These are phyloP conservation scores for Pristionchus mayeri DNA, from an alignment of 2,888 invertebrate species.

Conservation along the genomic window DNA sequence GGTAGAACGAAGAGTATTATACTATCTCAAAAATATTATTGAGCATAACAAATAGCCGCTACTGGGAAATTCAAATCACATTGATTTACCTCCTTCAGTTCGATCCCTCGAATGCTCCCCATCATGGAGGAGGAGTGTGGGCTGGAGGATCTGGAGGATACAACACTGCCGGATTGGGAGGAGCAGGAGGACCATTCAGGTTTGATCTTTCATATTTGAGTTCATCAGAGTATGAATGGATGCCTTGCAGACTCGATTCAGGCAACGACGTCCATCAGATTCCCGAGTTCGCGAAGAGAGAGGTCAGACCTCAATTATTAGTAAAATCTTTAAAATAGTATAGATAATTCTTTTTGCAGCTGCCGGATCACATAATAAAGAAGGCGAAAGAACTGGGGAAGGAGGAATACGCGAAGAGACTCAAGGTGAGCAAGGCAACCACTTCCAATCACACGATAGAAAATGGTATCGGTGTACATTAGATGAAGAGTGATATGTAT, in stretches of 20 bases:
- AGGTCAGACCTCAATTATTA: conserved; percentile 70
- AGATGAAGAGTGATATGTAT: neutral
- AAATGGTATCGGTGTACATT: too few species aligned
- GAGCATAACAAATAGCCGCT: too few species aligned
- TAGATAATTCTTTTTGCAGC: conserved; percentile 76
- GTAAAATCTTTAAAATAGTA: too few species aligned
- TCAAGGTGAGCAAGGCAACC: conserved; percentile 62
- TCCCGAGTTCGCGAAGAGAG: conserved; percentile 90
- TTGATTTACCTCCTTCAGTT: conserved; percentile 54
- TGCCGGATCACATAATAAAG: conserved; percentile 87
- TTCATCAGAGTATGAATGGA: neutral
- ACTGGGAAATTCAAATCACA: too few species aligned
- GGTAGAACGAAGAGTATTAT: too few species aligned
- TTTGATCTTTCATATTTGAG: conserved; percentile 30
- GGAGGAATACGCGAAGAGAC: conserved; percentile 78
- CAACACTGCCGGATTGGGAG: conserved; percentile 95
- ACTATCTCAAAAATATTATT: too few species aligned
- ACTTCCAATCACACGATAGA: too few species aligned
- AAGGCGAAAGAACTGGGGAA: conserved; percentile 94
- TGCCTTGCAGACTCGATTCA: conserved; percentile 84
- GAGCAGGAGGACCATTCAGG: conserved; percentile 92
- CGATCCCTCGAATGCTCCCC: conserved; percentile 82
- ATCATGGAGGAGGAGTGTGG: conserved; percentile 97
- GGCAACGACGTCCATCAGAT: conserved; percentile 92
- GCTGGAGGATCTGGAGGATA: conserved; percentile 91